phyloP scores from a whole-genome alignment of 1,140 invertebrate species.

The Chrysopa pallens region DNA sequence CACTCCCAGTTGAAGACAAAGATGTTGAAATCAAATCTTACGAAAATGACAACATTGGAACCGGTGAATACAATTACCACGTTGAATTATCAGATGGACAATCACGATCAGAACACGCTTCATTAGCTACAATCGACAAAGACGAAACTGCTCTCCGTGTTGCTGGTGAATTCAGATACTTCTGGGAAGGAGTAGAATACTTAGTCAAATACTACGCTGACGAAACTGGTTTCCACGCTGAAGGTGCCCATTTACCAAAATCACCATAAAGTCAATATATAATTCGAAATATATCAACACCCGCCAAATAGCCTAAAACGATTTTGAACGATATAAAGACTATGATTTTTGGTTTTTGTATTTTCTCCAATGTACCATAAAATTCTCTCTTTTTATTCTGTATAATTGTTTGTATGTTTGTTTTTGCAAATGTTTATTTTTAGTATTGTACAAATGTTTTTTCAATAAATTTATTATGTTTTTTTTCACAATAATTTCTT shows the following conservation, averaged over 20 bases:
- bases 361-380: too few relatives aligned
- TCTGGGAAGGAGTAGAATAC: slow-evolving; percentile 47
- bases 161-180: slow-evolving; percentile 32
- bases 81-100: slow-evolving; percentile 41
- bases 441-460: too few relatives aligned
- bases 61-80: slow-evolving; percentile 19
- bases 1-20: slow-evolving; percentile 26
- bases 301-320: too few relatives aligned
- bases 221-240: slow-evolving; percentile 58
- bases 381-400: too few relatives aligned
- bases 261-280: slow-evolving; percentile 15
- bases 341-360: too few relatives aligned
- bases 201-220: slow-evolving; percentile 55
- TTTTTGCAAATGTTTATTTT: too few relatives aligned
- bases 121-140: slow-evolving; percentile 30
- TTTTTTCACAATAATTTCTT: too few relatives aligned
- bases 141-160: slow-evolving; percentile 37
- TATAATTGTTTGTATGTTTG: too few relatives aligned
- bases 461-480: too few relatives aligned
- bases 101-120: slow-evolving; percentile 28
- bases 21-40: slow-evolving; percentile 33
- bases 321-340: too few relatives aligned
- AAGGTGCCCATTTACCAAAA: slow-evolving; percentile 45
- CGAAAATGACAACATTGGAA: slow-evolving; percentile 30
- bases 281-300: too few relatives aligned